These are phyloP conservation scores for Microtus agrestis DNA, from an alignment of 2,797 vertebrate species.

Conservation along the genomic window DNA sequence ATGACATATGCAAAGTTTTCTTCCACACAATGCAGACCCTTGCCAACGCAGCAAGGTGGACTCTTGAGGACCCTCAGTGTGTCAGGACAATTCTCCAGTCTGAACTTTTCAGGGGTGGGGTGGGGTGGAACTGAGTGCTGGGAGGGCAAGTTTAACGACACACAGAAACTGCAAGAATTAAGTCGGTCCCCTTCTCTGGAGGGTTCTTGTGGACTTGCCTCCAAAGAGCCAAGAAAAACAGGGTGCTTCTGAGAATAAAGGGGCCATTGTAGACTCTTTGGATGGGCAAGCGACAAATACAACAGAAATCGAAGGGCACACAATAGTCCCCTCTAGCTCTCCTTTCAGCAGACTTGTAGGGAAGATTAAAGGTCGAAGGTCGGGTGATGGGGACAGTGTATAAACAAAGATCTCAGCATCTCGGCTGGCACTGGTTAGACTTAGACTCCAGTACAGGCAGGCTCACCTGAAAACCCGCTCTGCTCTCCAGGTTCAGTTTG, in stretches of 20 bases:
- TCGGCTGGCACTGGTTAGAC: accelerated
- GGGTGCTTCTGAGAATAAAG: background rate
- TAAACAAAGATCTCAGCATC: background rate
- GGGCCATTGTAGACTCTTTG: background rate
- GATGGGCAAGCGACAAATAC: accelerated
- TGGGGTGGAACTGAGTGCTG: accelerated
- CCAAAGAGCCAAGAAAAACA: background rate
- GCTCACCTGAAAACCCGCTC: background rate
- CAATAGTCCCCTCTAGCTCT: accelerated
- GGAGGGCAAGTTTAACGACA: accelerated
- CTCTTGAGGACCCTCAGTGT: accelerated
- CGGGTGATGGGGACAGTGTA: background rate
- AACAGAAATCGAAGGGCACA: background rate
- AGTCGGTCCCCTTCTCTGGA: background rate
- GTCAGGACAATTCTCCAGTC: background rate
- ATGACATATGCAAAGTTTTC: background rate
- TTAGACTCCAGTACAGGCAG: background rate
- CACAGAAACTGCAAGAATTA: background rate
- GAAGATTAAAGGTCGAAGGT: background rate
- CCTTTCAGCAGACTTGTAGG: background rate
- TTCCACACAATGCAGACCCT: background rate
- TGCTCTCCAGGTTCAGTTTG: background rate
- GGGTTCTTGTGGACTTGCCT: background rate
- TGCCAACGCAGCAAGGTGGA: accelerated
- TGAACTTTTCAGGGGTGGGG: background rate